Evolutionary conservation across 2,888 invertebrate genomes (phyloP).

Genomic region (Gastrophysa polygoni): DNA sequence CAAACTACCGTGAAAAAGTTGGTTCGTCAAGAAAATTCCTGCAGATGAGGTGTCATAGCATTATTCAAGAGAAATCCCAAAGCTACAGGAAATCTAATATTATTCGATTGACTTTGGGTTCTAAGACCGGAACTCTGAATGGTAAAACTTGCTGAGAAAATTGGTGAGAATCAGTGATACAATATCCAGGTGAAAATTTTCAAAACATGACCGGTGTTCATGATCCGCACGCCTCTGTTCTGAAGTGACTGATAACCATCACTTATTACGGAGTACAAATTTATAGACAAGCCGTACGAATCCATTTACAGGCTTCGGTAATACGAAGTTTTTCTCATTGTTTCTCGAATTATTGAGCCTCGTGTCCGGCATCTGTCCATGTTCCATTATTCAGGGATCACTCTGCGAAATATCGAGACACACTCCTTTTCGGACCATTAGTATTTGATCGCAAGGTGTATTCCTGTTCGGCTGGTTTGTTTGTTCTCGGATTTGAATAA

Average conservation of each 20-base stretch:
- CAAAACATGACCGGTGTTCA: too few species aligned
- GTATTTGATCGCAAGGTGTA: constrained; percentile 42
- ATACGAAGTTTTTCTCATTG: constrained; percentile 36
- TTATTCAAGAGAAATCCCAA: too few species aligned
- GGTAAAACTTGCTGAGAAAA: too few species aligned
- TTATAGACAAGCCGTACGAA: constrained; percentile 46
- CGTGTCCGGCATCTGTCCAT: constrained; percentile 49
- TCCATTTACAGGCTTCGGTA: constrained; percentile 46
- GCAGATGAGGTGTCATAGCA: too few species aligned
- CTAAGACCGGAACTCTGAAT: too few species aligned
- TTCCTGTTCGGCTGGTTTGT: neutral
- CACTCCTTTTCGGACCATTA: constrained; percentile 34
- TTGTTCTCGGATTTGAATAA: neutral
- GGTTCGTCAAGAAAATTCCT: too few species aligned
- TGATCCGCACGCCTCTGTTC: constrained; percentile 4
- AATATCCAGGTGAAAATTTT: too few species aligned
- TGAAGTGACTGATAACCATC: constrained; percentile 16
- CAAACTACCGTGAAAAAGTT: too few species aligned
- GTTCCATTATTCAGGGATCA: constrained; percentile 45
- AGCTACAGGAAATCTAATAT: too few species aligned
- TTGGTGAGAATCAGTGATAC: too few species aligned
- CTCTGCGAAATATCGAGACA: constrained; percentile 28
- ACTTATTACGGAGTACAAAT: constrained; percentile 46
- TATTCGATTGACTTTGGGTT: too few species aligned
- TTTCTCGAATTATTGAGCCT: constrained; percentile 42